These are phyloP conservation scores for Sphaeridia pumilis DNA, from an alignment of 2,888 invertebrate genomes.

Conservation along the genomic window DNA sequence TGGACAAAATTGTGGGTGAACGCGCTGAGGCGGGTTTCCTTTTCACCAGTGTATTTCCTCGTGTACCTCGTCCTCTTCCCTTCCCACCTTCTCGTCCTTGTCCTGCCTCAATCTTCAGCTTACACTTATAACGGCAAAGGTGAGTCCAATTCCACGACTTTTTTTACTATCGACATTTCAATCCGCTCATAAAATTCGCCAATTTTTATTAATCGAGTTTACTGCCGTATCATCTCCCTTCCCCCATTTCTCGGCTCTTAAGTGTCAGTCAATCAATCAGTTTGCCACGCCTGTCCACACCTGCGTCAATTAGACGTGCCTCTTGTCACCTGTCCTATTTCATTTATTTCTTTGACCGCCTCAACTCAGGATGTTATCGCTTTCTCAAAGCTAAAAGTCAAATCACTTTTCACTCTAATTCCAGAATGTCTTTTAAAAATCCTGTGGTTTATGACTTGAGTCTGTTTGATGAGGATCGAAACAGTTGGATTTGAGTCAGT, in stretches of 20 bases:
- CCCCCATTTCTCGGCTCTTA: background rate
- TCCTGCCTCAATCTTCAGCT: background rate
- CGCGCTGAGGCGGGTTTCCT: background rate
- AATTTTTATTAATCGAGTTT: background rate
- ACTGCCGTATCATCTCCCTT: background rate
- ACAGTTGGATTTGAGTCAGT: no score
- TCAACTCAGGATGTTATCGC: no score
- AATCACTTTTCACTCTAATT: no score
- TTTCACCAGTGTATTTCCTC: background rate
- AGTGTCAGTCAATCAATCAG: background rate
- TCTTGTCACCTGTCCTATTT: background rate
- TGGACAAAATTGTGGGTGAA: no score
- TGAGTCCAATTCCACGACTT: no score
- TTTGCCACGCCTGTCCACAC: slow-evolving; percentile 1
- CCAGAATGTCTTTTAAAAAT: no score
- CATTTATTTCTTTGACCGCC: no score
- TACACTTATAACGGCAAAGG: slow-evolving; percentile 1
- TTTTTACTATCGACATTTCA: no score
- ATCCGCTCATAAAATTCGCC: background rate
- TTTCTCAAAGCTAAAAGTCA: no score
- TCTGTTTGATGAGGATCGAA: no score
- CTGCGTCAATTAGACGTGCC: background rate
- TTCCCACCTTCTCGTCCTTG: background rate
- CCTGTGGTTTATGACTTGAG: no score
- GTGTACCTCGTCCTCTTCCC: background rate